Conservation (phyloP, 1,140 invertebrate genomes). For the Nasonia longicornis region DNA sequence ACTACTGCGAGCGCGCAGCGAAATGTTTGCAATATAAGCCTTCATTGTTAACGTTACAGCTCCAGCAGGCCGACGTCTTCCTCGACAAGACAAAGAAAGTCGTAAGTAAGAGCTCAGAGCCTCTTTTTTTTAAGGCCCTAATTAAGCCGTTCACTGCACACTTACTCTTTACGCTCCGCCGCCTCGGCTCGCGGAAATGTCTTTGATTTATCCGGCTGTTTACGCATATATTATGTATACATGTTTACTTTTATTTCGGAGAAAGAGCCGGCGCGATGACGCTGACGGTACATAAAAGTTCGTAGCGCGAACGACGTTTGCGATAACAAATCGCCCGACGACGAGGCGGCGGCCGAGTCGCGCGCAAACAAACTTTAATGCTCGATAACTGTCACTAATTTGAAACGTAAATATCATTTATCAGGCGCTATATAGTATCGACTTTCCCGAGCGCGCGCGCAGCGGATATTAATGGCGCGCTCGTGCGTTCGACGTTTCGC, state of each 20-base stretch:
- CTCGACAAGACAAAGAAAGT: constrained; percentile 62
- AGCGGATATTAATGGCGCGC: not conserved
- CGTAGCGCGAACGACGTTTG: not conserved
- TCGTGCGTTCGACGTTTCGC: not conserved
- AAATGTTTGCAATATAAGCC: constrained; percentile 26
- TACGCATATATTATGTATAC: not conserved
- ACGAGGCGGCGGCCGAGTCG: not conserved
- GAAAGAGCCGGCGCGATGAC: not conserved
- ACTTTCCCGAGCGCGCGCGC: not conserved
- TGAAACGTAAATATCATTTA: constrained; percentile 10
- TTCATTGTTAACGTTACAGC: constrained; percentile 54
- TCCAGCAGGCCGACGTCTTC: constrained; percentile 61
- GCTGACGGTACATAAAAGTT: not conserved
- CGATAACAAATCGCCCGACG: not conserved
- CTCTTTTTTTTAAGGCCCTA: not conserved
- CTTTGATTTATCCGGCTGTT: not conserved
- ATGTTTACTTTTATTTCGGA: not conserved
- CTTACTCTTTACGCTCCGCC: not conserved
- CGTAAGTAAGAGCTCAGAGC: constrained; percentile 52
- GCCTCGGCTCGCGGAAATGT: not conserved
- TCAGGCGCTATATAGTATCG: not conserved
- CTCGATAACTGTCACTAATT: constrained; percentile 2
- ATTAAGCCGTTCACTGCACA: not conserved
- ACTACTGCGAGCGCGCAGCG: too few relatives aligned
- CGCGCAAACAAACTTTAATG: constrained; percentile 3